Evolutionary conservation across 1,140 invertebrate species (phyloP).

Genomic region (Papilio aristodemus): DNA sequence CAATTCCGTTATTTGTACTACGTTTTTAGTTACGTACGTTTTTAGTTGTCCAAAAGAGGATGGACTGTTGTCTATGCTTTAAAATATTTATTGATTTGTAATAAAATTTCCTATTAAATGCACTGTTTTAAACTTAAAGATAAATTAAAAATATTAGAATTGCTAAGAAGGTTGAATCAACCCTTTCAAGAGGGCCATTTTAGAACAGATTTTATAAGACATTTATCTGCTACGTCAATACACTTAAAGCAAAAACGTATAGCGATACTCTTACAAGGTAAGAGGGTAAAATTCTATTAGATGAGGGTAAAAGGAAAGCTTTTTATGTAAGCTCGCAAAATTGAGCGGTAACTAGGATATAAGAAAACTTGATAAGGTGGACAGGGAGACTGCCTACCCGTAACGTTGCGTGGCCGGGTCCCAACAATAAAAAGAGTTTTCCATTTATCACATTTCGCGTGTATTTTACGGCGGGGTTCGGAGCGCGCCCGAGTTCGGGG

Average conservation of each 20-base stretch:
- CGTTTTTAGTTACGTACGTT: too few relatives aligned
- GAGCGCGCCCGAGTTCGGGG: conserved; percentile 56
- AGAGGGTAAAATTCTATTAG: conserved; percentile 52
- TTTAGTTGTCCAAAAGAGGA: too few relatives aligned
- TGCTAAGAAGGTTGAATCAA: background rate
- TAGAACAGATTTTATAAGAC: conserved; percentile 21
- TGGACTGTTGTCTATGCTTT: too few relatives aligned
- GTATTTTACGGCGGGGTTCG: conserved; percentile 75
- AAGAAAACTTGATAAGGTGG: conserved; percentile 73
- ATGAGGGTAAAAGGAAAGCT: conserved; percentile 48
- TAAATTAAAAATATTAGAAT: background rate
- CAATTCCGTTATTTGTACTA: too few relatives aligned
- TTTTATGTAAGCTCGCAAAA: conserved; percentile 63
- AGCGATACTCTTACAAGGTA: conserved; percentile 25
- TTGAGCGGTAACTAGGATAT: conserved; percentile 72
- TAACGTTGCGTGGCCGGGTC: conserved; percentile 64
- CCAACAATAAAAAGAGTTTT: conserved; percentile 76
- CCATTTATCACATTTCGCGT: conserved; percentile 80
- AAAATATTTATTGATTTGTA: too few relatives aligned
- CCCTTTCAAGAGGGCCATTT: background rate
- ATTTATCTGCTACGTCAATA: conserved; percentile 24
- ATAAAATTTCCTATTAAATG: background rate
- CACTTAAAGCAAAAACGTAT: conserved; percentile 17
- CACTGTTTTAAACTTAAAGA: background rate
- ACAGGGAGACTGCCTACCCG: conserved; percentile 52